Evolutionary conservation across 2,888 invertebrate genomes (phyloP), one percentile per base, ranked within the genome.

Genomic region (Choristoneura rosaceana): DNA sequence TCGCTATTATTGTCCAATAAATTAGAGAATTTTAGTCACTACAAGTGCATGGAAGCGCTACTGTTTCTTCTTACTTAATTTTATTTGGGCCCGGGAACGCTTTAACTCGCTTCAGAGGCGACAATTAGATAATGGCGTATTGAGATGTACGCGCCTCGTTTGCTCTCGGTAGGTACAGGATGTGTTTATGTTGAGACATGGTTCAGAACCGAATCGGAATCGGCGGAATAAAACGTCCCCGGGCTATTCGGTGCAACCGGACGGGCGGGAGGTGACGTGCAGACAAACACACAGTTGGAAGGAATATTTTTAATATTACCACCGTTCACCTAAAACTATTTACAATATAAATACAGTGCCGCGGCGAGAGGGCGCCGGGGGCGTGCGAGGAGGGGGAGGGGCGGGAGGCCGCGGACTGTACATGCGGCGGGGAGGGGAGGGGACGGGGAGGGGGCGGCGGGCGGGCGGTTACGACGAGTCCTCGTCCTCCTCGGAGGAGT

Each of bases 251-350:
- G 64, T 34, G 55, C 12, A n/a, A 33, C 25, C 60, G 52, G 7
- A 38, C 7, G 62, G 68, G 50, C 75, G 69, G 74, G 75, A 70
- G 74, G 75, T 74, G 67, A 66, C 68, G 85, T 90, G 90, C 91
- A 91, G 83, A 87, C 81, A 91, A 91, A 92, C 90, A 88, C 86
- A 87, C 83, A 76, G 78, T 80, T 82, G 79, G 80, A 81, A 84
- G 82, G 82, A 88, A 88, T 82, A 84, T 83, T 92, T 71, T 93
- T 92, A 91, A 91, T 92, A 87, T 87, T 87, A 91, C 92, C 92
- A 88, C 82, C 86, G 85, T 84, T 88, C 90, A 90, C 88, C 92
- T 93, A 88, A 86, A 84, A 86, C 91, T 93, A 93, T 93, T 92
- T 93, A 93, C 93, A 93, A 84, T 87, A 92, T 93, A 92, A 92